phyloP scores from a whole-genome alignment of 2,797 vertebrate genomes.

The Apogon hyalosoma region DNA sequence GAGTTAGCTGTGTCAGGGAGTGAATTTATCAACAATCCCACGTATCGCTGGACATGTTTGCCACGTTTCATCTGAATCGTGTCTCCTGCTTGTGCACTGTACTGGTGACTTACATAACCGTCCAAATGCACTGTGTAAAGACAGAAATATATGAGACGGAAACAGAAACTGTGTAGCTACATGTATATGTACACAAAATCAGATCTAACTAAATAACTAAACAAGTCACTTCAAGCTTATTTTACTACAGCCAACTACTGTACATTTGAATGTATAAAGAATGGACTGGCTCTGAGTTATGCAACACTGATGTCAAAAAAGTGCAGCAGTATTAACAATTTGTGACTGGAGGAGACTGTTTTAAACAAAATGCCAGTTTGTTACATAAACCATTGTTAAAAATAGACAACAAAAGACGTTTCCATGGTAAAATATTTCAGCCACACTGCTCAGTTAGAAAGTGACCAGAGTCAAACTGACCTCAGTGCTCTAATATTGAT shows the following conservation, averaged over 20 bases:
- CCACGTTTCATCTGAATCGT: conserved; percentile 65
- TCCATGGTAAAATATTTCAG: conserved; percentile 26
- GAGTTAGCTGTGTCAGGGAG: conserved; percentile 8
- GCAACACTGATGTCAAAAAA: conserved; percentile 24
- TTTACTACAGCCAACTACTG: conserved; percentile 10
- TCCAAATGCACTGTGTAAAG: conserved; percentile 61
- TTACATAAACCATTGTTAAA: conserved; percentile 56
- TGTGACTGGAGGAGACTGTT: conserved; percentile 36
- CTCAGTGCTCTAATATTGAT: conserved; percentile 16
- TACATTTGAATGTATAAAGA: conserved; percentile 9
- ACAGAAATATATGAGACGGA: conserved; percentile 51
- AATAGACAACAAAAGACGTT: conserved; percentile 50
- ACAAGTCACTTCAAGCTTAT: conserved; percentile 10
- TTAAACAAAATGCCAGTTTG: conserved; percentile 37
- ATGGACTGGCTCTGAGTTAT: conserved; percentile 15
- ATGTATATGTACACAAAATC: conserved; percentile 36
- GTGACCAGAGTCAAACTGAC: conserved; percentile 14
- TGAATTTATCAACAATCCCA: conserved; percentile 35
- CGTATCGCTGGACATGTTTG: conserved; percentile 50
- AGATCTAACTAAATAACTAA: conserved; percentile 26
- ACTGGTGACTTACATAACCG: conserved; percentile 78
- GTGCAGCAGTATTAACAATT: conserved; percentile 30
- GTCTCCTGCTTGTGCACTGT: conserved; percentile 68
- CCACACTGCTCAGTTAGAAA: conserved; percentile 22
- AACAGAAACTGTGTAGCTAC: conserved; percentile 41